Conservation (phyloP, 1,140 invertebrate species). For the Cepaea nemoralis region DNA sequence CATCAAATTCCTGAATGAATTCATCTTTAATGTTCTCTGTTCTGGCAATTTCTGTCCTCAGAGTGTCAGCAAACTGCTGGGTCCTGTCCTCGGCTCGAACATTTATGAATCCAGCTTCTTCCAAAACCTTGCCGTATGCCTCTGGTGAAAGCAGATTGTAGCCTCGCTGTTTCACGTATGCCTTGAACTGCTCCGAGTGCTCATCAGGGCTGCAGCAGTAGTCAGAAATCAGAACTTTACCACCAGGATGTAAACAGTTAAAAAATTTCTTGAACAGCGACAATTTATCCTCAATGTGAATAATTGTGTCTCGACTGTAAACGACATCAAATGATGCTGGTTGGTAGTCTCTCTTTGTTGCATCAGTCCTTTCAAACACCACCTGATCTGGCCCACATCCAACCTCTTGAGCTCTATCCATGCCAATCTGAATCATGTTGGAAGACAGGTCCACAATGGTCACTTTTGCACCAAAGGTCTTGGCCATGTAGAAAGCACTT, state of each 20-base stretch:
- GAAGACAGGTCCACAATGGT: slow-evolving; percentile 76
- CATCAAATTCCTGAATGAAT: slow-evolving; percentile 72
- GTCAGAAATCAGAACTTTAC: slow-evolving; percentile 76
- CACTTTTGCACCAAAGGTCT: slow-evolving; percentile 75
- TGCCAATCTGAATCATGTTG: slow-evolving; percentile 77
- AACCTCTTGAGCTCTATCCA: slow-evolving; percentile 69
- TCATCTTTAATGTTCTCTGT: slow-evolving; percentile 72
- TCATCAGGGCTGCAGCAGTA: slow-evolving; percentile 76
- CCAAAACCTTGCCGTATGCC: slow-evolving; percentile 73
- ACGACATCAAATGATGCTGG: slow-evolving; percentile 75
- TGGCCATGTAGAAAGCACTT: slow-evolving; percentile 77
- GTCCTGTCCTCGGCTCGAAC: slow-evolving; percentile 75
- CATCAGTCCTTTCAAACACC: slow-evolving; percentile 72
- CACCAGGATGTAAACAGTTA: slow-evolving; percentile 76
- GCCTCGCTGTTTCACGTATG: slow-evolving; percentile 76
- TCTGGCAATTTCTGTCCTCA: slow-evolving; percentile 73
- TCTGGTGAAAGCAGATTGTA: slow-evolving; percentile 75
- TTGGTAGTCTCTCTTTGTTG: slow-evolving; percentile 73
- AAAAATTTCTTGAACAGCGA: slow-evolving; percentile 75
- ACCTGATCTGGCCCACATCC: slow-evolving; percentile 57
- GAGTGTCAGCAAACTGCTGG: slow-evolving; percentile 74
- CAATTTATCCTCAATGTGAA: slow-evolving; percentile 77
- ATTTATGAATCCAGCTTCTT: slow-evolving; percentile 74
- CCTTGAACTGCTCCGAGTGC: slow-evolving; percentile 73
- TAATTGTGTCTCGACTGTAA: slow-evolving; percentile 77